These are phyloP conservation scores for Pteropus rufus DNA, from an alignment of 2,797 vertebrate genomes.

Conservation along the genomic window DNA sequence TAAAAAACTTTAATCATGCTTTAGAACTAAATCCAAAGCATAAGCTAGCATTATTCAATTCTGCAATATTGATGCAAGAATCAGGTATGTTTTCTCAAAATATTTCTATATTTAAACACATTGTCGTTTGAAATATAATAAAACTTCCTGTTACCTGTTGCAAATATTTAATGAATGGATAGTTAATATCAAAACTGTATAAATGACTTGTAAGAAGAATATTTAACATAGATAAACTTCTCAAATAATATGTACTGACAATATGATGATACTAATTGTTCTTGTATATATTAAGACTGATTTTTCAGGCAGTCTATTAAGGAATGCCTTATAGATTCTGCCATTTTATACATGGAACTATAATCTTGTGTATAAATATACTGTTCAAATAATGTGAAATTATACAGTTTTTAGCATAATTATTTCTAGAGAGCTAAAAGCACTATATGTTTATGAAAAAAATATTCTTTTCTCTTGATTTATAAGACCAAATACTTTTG, in stretches of 20 bases:
- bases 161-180: neutral
- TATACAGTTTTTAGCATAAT: neutral
- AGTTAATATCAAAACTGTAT: neutral
- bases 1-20: slow-evolving; percentile 95
- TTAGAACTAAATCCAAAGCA: slow-evolving; percentile 93
- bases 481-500: slow-evolving; percentile 5
- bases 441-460: neutral
- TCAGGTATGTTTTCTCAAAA: slow-evolving; percentile 88
- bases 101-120: slow-evolving; percentile 33
- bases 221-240: slow-evolving; percentile 29
- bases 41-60: slow-evolving; percentile 97
- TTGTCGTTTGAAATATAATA: slow-evolving; percentile 14
- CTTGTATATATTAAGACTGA: neutral
- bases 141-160: neutral
- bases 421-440: neutral
- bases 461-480: neutral
- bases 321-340: neutral
- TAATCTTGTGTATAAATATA: neutral
- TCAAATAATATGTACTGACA: neutral
- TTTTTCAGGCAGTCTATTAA: slow-evolving; percentile 25
- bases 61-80: slow-evolving; percentile 97
- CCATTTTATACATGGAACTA: slow-evolving; percentile 3
- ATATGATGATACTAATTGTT: neutral
- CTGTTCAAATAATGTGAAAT: neutral
- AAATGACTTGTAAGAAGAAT: slow-evolving; percentile 7